A percentile compares a stretch with the other conserved stretches of the same genome.
phyloP scores from a whole-genome alignment of 2,113 vertebrate species.

The Forbesichthys agassizii region DNA sequence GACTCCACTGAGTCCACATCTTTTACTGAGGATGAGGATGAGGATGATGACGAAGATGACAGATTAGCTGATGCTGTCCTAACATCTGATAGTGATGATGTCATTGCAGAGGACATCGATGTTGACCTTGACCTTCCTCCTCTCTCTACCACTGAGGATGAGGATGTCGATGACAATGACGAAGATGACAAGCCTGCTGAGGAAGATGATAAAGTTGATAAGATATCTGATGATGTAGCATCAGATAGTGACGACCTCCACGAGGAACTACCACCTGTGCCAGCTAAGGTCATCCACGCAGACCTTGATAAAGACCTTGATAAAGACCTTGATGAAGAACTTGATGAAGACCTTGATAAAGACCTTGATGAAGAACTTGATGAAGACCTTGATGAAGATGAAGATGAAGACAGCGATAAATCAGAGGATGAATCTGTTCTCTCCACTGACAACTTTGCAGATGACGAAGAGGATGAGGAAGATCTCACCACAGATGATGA shows the following conservation, averaged over 20 bases:
- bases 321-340: slow-evolving; percentile 26
- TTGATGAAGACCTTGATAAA: slow-evolving; percentile 31
- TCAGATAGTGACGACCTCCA: slow-evolving; percentile 1
- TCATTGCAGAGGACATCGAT: slow-evolving; percentile 28
- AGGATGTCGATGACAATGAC: slow-evolving; percentile 19
- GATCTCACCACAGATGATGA: slow-evolving; percentile 15
- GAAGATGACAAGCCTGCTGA: neutral
- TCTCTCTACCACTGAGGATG: slow-evolving; percentile 24
- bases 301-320: slow-evolving; percentile 17
- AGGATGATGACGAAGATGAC: slow-evolving; percentile 45
- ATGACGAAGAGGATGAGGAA: slow-evolving; percentile 64
- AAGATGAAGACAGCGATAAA: slow-evolving; percentile 40
- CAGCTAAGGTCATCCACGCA: neutral
- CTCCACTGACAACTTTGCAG: slow-evolving; percentile 67
- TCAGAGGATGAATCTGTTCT: slow-evolving; percentile 51
- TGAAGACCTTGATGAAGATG: slow-evolving; percentile 27
- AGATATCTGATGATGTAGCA: neutral
- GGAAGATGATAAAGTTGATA: slow-evolving; percentile 5
- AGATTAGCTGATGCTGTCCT: slow-evolving; percentile 32
- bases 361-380: slow-evolving; percentile 28
- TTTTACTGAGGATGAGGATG: slow-evolving; percentile 39
- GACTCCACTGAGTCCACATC: slow-evolving; percentile 43
- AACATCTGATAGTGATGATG: slow-evolving; percentile 35
- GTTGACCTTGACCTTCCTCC: slow-evolving; percentile 51
- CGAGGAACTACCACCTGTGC: slow-evolving; percentile 30